Base-by-base conservation (phyloP, 2,888 invertebrate genomes). In the Polia nebulosa region DNA sequence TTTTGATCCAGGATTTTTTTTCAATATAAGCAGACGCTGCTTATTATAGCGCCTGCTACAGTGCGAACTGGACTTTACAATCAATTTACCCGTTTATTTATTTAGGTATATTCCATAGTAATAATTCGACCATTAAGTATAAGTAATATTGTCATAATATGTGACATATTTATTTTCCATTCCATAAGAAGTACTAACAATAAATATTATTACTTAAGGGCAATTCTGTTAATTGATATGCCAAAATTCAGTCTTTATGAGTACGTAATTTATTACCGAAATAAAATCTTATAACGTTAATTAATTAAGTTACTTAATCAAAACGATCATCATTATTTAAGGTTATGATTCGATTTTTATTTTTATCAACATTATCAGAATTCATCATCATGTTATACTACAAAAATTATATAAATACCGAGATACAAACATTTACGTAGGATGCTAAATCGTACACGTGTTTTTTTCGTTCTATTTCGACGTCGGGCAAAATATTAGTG, bases 221-320 rank as follows among this genome's bases (percentile, higher is more conserved):
- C 25, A 25, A 39, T 61, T 60, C 1, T 52, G 32, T 27, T 47
- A n/a, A 72, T 53, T 27, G 17, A 6, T 47, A 27, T 25, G 39
- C 13, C 25, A 27, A 59, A 47, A 72, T 49, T 15, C 52, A 13
- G 52, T 22, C 3, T 5, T 41, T 39, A 41, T 11, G 20, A 59
- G 15, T n/a, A 20, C 4, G 22, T 15, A 6, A 58, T 39, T 39
- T 20, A 49, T 49, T n/a, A 49, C 32, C 25, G n/a, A 32, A 52
- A 70, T 47, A 15, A 71, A 71, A 71, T 47, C 1, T 27, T 61
- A 61, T n/a, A 20, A n/a, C n/a, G n/a, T 27, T 25, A 58, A 44
- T 65, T 15, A 25, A 27, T 58, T 47, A 34, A 3, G 1, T 53
- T 22, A 22, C 22, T 34, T 47, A 45, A 51, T 27, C 56, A 34